Percentiles rank a stretch among this genome's conserved stretches.
Conservation (phyloP, 2,797 vertebrate genomes). For the Oreochromis grahami region DNA sequence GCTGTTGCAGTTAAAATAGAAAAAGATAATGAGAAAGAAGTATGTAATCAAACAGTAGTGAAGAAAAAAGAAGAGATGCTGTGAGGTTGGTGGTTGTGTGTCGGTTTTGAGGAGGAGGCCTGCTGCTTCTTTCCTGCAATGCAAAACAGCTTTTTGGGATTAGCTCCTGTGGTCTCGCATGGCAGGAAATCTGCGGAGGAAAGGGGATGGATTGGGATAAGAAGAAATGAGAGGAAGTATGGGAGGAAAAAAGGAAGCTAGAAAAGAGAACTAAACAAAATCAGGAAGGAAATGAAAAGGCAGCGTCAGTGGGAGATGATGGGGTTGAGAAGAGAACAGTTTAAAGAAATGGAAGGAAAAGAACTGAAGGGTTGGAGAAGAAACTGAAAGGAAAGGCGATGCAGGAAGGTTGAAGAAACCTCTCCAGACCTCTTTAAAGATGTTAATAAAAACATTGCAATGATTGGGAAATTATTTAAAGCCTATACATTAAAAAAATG, state of each 20-base stretch:
- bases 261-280: not conserved
- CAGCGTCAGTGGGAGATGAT: not conserved
- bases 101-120: not conserved
- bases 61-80: not conserved
- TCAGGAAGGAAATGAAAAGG: not conserved
- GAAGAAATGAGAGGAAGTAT: not conserved
- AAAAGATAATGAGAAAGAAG: not conserved
- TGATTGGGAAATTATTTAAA: not conserved
- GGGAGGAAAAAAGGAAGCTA: not conserved
- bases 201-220: slow-evolving; percentile 19
- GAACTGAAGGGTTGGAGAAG: not conserved
- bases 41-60: not conserved
- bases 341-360: not conserved
- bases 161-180: slow-evolving; percentile 13
- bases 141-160: slow-evolving; percentile 40
- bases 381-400: not conserved
- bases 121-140: not conserved
- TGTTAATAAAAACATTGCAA: not conserved
- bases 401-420: not conserved
- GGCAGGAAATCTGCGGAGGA: slow-evolving; percentile 35
- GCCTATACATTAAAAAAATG: not conserved
- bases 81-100: not conserved
- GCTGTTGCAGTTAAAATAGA: slow-evolving; percentile 22
- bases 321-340: not conserved
- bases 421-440: not conserved